Percentiles rank a stretch among this genome's conserved stretches.
Conservation (phyloP, 2,888 invertebrate species). For the Brachypterus glaber region DNA sequence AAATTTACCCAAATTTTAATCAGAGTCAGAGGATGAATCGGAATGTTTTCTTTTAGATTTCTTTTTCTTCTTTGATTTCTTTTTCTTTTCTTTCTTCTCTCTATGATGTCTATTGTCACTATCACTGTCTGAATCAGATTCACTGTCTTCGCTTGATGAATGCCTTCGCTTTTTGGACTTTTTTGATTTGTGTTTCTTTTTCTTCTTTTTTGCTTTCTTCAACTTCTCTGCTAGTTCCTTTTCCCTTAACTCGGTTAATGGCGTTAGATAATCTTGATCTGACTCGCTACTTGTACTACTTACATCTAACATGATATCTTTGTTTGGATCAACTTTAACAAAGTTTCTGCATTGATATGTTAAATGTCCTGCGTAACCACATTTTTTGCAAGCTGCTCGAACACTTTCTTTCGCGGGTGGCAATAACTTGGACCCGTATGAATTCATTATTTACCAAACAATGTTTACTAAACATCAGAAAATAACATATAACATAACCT, state of each 20-base stretch:
- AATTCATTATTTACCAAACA: constrained; percentile 21
- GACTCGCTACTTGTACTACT: constrained; percentile 91
- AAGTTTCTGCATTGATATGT: constrained; percentile 95
- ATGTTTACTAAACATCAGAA: background rate
- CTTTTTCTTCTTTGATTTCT: constrained; percentile 38
- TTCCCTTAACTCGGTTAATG: constrained; percentile 68
- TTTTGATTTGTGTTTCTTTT: constrained; percentile 46
- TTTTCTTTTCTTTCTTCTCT: constrained; percentile 28
- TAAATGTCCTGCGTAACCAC: constrained; percentile 92
- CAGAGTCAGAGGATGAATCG: no score
- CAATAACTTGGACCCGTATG: constrained; percentile 42
- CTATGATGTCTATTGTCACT: constrained; percentile 23
- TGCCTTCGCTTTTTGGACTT: constrained; percentile 34
- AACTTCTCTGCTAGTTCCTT: constrained; percentile 65
- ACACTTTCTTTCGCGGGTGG: constrained; percentile 60
- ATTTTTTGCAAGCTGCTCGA: constrained; percentile 85
- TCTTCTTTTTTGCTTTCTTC: constrained; percentile 51
- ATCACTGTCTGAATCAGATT: constrained; percentile 20
- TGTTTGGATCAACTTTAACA: constrained; percentile 86
- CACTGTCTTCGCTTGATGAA: constrained; percentile 29
- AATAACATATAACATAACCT: no score
- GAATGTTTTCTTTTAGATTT: constrained; percentile 30
- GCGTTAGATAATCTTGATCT: constrained; percentile 72
- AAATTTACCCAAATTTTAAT: no score
- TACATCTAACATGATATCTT: constrained; percentile 85